Percentiles rank a stretch among this genome's conserved stretches.
phyloP scores from a whole-genome alignment of 2,797 vertebrate species.

The Erethizon dorsatum region DNA sequence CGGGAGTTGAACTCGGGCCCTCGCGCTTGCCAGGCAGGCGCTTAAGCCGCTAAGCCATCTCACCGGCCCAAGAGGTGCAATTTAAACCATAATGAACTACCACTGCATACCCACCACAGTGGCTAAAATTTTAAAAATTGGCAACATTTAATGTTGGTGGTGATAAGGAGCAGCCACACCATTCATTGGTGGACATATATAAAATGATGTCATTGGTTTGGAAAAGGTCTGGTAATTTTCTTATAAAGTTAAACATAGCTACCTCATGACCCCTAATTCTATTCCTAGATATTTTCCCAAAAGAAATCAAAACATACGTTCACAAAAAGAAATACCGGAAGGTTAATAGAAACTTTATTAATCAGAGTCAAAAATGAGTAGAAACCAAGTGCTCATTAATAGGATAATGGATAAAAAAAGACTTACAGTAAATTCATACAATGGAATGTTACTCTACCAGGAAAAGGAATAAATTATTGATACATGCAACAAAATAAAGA shows the following conservation, averaged over 20 bases:
- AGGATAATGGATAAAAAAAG: neutral
- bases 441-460: neutral
- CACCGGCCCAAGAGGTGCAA: neutral
- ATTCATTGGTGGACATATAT: neutral
- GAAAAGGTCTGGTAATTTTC: neutral
- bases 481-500: neutral
- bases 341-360: neutral
- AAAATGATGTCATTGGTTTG: neutral
- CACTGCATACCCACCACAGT: neutral
- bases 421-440: neutral
- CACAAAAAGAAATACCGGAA: conserved; percentile 10
- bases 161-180: neutral
- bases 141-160: neutral
- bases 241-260: neutral
- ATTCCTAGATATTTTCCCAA: neutral
- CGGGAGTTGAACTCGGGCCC: no score
- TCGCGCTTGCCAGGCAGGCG: no score
- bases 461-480: neutral
- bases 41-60: no score
- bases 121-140: neutral
- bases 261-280: neutral
- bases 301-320: conserved; percentile 44
- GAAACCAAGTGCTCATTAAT: neutral
- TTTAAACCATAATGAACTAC: neutral
- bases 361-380: neutral